Evolutionary conservation across 2,888 invertebrate species (phyloP).

Genomic region (Sceliomorpha sp.): DNA sequence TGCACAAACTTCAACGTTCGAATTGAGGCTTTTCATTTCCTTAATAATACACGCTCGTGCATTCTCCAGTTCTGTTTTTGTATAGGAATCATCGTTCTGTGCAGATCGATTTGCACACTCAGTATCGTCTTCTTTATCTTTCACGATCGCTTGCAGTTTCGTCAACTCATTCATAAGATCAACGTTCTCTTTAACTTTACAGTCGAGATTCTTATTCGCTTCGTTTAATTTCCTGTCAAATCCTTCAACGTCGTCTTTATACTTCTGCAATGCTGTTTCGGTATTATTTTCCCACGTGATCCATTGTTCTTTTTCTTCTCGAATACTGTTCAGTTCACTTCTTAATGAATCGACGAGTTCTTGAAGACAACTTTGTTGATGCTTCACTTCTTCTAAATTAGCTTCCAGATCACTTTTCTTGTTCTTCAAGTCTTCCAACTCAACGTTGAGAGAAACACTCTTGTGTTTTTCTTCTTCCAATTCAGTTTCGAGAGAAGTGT

Average conservation of each 20-base stretch:
- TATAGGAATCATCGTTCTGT: constrained; percentile 27
- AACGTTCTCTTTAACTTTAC: constrained; percentile 75
- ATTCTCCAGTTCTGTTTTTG: constrained; percentile 42
- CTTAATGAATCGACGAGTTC: too few relatives aligned
- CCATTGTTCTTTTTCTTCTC: constrained; percentile 38
- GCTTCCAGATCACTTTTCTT: too few relatives aligned
- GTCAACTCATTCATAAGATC: constrained; percentile 56
- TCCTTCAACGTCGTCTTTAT: constrained; percentile 67
- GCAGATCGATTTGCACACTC: neutral
- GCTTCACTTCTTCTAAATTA: too few relatives aligned
- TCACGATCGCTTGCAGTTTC: constrained; percentile 49
- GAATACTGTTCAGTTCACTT: too few relatives aligned
- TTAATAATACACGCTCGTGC: constrained; percentile 61
- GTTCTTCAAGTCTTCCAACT: too few relatives aligned
- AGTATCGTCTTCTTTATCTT: neutral
- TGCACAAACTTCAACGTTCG: constrained; percentile 39
- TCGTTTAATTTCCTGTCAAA: constrained; percentile 72
- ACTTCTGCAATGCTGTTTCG: constrained; percentile 54
- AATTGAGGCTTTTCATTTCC: constrained; percentile 67
- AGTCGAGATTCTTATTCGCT: constrained; percentile 72
- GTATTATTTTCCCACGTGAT: constrained; percentile 38
- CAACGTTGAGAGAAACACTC: too few relatives aligned
- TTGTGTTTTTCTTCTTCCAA: constrained; percentile 22
- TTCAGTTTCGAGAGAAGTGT: constrained; percentile 5
- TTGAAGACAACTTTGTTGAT: too few relatives aligned